Evolutionary conservation across 1,140 invertebrate species (phyloP).

Genomic region (Macrotrachela quadricornifera): DNA sequence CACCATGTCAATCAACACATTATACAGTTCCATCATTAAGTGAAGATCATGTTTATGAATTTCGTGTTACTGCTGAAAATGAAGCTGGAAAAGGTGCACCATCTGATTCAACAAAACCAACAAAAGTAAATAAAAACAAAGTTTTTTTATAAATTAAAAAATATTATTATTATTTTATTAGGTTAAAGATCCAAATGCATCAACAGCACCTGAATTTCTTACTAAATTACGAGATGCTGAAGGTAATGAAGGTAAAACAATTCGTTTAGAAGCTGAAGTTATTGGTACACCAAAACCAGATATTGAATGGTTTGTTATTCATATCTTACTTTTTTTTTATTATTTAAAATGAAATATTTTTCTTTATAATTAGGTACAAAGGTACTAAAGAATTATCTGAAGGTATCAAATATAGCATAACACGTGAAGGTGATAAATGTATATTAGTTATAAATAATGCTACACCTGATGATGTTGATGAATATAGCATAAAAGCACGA

Average conservation of each 20-base stretch:
- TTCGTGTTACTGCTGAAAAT: slow-evolving; percentile 88
- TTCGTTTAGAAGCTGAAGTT: slow-evolving; percentile 12
- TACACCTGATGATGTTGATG: slow-evolving; percentile 90
- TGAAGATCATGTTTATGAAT: slow-evolving; percentile 88
- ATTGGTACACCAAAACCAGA: slow-evolving; percentile 8
- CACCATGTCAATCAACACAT: slow-evolving; percentile 58
- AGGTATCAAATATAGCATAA: slow-evolving; percentile 68
- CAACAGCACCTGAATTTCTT: slow-evolving; percentile 11
- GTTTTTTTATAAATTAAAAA: slow-evolving; percentile 23
- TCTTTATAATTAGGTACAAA: slow-evolving; percentile 33
- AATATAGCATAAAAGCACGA: slow-evolving; percentile 76
- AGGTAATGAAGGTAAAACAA: slow-evolving; percentile 11
- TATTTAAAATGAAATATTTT: not conserved
- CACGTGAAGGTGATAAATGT: slow-evolving; percentile 57
- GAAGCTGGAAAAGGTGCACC: slow-evolving; percentile 67
- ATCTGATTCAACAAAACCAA: slow-evolving; percentile 34
- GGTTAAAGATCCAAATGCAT: slow-evolving; percentile 54
- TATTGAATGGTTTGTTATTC: slow-evolving; percentile 11
- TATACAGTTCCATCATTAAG: slow-evolving; percentile 88
- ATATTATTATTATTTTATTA: slow-evolving; percentile 32
- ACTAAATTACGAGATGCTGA: slow-evolving; percentile 9
- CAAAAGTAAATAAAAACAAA: slow-evolving; percentile 57
- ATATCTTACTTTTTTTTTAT: too few species aligned
- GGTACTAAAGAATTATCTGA: slow-evolving; percentile 73
- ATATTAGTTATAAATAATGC: slow-evolving; percentile 71